These are phyloP conservation scores for Latrodectus geometricus DNA, from an alignment of 1,140 invertebrate genomes.

Conservation along the genomic window DNA sequence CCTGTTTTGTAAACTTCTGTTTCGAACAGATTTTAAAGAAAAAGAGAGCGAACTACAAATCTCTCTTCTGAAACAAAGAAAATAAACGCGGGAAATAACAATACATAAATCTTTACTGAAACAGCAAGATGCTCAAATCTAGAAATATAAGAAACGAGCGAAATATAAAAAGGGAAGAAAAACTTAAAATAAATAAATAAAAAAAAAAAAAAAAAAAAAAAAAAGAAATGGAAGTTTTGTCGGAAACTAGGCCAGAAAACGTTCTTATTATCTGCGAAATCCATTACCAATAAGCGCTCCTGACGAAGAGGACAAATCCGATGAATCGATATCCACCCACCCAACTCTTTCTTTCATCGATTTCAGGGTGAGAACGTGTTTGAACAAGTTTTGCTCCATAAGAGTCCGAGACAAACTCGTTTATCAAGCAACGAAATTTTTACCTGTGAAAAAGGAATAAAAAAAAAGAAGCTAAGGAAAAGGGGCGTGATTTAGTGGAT, in stretches of 20 bases:
- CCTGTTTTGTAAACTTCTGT: not conserved
- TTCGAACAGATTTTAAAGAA: not conserved
- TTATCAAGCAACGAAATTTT: conserved; percentile 40
- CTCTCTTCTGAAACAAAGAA: not conserved
- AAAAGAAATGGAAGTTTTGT: conserved; percentile 3
- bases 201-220: not conserved
- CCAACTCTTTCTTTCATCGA: conserved; percentile 45
- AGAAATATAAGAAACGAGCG: conserved; percentile 2
- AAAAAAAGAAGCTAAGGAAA: not conserved
- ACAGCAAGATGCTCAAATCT: not conserved
- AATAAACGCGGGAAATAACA: not conserved
- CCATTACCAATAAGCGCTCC: conserved; percentile 51
- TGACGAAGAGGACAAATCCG: conserved; percentile 39
- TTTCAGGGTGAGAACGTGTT: not conserved
- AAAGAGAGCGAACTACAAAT: not conserved
- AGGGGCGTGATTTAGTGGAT: conserved; percentile 1
- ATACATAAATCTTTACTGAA: not conserved
- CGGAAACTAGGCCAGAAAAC: conserved; percentile 52
- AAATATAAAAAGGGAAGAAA: not conserved
- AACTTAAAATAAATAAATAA: too few relatives aligned
- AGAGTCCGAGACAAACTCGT: conserved; percentile 34
- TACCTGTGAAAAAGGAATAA: conserved; percentile 29
- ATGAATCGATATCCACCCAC: conserved; percentile 24
- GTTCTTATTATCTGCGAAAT: conserved; percentile 58
- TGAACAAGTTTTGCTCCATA: not conserved